A percentile compares a stretch with the other conserved stretches of the same genome.
phyloP scores from a whole-genome alignment of 1,140 invertebrate species.

The Forficula auricularia region DNA sequence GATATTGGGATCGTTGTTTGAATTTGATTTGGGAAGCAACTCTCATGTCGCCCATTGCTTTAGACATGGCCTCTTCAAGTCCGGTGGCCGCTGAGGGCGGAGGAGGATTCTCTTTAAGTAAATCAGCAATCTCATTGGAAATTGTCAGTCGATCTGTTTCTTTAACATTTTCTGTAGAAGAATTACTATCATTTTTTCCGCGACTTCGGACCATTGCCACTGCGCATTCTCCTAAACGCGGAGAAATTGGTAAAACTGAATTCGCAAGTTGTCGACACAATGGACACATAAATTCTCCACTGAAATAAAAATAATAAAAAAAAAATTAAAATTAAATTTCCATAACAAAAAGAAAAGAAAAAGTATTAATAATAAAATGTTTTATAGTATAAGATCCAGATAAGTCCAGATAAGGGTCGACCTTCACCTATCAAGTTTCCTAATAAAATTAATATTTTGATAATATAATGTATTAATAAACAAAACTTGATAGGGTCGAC shows the following conservation, averaged over 20 bases:
- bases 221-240: slow-evolving; percentile 50
- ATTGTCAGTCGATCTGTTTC: slow-evolving; percentile 21
- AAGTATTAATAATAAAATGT: not conserved
- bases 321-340: slow-evolving; percentile 3
- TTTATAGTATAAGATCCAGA: not conserved
- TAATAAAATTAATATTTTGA: no score
- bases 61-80: slow-evolving; percentile 59
- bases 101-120: slow-evolving; percentile 47
- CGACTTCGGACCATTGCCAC: slow-evolving; percentile 36
- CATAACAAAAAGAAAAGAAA: not conserved
- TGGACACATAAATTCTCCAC: slow-evolving; percentile 84
- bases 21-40: slow-evolving; percentile 51
- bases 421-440: no score
- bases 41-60: slow-evolving; percentile 87
- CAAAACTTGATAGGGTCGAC: no score
- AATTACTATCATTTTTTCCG: slow-evolving; percentile 8
- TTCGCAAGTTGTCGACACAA: slow-evolving; percentile 86
- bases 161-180: no score
- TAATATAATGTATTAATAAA: no score
- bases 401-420: no score
- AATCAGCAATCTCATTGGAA: slow-evolving; percentile 37
- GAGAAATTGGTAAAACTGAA: slow-evolving; percentile 73
- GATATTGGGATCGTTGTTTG: slow-evolving; percentile 31
- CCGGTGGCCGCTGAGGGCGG: slow-evolving; percentile 30
- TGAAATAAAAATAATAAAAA: slow-evolving; percentile 20